Conservation (phyloP, 2,797 vertebrate species). For the Triplophysa bombifrons region DNA sequence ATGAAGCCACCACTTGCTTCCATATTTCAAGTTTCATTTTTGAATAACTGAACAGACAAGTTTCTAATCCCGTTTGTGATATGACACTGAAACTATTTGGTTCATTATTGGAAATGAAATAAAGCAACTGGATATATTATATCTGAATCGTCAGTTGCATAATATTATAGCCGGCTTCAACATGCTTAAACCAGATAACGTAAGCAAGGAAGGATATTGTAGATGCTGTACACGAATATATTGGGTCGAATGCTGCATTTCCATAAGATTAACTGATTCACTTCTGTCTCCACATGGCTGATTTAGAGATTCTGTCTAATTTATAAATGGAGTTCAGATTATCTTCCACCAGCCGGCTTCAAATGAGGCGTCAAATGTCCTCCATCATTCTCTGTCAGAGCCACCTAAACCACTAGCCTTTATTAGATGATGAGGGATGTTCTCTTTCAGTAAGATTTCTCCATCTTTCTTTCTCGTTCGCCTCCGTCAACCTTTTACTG, state of each 20-base stretch:
- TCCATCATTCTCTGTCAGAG: slow-evolving; percentile 15
- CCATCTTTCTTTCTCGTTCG: slow-evolving; percentile 7
- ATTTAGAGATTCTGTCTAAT: slow-evolving; percentile 6
- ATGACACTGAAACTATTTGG: neutral
- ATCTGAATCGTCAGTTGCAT: neutral
- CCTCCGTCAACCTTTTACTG: neutral
- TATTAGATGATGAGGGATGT: slow-evolving; percentile 40
- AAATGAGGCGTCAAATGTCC: slow-evolving; percentile 25
- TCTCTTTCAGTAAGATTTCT: slow-evolving; percentile 26
- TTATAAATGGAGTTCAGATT: neutral
- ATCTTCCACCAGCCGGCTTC: slow-evolving; percentile 18
- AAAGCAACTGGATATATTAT: neutral
- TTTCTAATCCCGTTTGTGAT: too few species aligned
- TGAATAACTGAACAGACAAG: too few species aligned
- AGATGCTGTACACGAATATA: neutral
- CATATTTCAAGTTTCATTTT: neutral
- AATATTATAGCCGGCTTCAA: neutral
- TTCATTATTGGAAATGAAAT: neutral
- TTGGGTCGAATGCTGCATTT: neutral
- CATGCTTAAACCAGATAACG: too few species aligned
- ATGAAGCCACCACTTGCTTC: slow-evolving; percentile 16
- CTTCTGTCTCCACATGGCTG: neutral
- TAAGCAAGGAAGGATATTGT: neutral
- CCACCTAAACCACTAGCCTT: slow-evolving; percentile 11
- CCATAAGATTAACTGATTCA: neutral